Base-by-base conservation (phyloP, 92 coral and sea anemone species). In the Umimayanthus kanabou region DNA sequence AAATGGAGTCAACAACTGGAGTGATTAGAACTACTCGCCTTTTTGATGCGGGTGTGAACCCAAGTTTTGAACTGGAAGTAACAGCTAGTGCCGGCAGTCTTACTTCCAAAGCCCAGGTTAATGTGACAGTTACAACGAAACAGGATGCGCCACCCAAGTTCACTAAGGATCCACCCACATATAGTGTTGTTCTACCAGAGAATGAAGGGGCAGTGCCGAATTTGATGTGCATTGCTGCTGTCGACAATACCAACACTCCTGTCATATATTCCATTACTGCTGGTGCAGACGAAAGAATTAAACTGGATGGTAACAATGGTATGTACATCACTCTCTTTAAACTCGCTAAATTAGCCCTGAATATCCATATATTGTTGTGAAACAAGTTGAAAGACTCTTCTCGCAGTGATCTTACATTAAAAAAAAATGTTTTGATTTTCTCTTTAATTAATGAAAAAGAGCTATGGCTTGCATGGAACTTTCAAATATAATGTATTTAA, bases 161-260 rank as follows among this genome's bases (percentile, higher is more conserved):
- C 67, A 89, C 80, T 53, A 15, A 13, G 16, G 4, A 53, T 53
- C 58, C 58, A 53, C 58, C 58, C 0, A 53, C 58, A 13, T 93
- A 95, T 39, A 0, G 43, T 20, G 94, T 87, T 14, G 74, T 80
- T 30, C 93, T 95, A 25, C 98, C 92, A 13, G 98, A 95, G 76
- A 95, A 95, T 66, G 90, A 91, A 58, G 98, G 96, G 10, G 20
- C 6, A 14, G 87, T 95, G 20, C 77, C 92, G 6, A 89, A 86
- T 82, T 76, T 95, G 88, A 58, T 95, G 82, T 95, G 98, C 79
- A 39, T 93, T 77, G 98, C 96, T n/a, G 98, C 98, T 9, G 74
- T 76, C 23, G 98, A 92, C 73, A 61, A 89, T 61, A 88, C 84
- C 26, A 89, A 90, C 40, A 66, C 57, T 77, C 79, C 91, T 43